Evolutionary conservation across 53 echinoderm and acorn worm species (phyloP).

Genomic region (Echinometra lucunter): DNA sequence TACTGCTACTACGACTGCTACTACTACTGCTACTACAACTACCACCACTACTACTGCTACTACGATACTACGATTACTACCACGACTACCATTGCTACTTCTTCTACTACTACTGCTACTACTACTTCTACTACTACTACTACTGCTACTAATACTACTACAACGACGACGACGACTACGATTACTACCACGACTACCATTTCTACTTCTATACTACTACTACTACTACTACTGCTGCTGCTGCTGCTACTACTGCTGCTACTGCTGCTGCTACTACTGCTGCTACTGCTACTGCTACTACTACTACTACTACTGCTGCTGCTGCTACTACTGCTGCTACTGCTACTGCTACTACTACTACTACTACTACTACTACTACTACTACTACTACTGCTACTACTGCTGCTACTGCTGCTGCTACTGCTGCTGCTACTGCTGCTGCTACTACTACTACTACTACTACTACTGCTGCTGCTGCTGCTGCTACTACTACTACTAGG

Average conservation of each 20-base stretch:
- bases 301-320: conserved; percentile 7
- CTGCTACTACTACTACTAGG: conserved; percentile 46
- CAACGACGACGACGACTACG: background rate
- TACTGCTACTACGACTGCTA: conserved; percentile 47
- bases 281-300: background rate
- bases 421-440: background rate
- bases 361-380: background rate
- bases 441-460: conserved; percentile 58
- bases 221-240: background rate
- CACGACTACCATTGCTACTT: background rate
- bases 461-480: conserved; percentile 41
- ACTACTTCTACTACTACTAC: background rate
- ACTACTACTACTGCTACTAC: background rate
- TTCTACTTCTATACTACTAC: background rate
- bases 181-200: conserved; percentile 51
- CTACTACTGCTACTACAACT: background rate
- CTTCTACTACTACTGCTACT: background rate
- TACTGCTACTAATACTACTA: background rate
- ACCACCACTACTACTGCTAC: background rate
- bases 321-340: background rate
- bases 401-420: background rate
- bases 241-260: background rate
- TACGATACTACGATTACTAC: background rate
- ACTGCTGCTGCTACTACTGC: background rate
- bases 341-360: background rate